Conservation (phyloP, 2,888 invertebrate species). For the Hybos culiciformis region DNA sequence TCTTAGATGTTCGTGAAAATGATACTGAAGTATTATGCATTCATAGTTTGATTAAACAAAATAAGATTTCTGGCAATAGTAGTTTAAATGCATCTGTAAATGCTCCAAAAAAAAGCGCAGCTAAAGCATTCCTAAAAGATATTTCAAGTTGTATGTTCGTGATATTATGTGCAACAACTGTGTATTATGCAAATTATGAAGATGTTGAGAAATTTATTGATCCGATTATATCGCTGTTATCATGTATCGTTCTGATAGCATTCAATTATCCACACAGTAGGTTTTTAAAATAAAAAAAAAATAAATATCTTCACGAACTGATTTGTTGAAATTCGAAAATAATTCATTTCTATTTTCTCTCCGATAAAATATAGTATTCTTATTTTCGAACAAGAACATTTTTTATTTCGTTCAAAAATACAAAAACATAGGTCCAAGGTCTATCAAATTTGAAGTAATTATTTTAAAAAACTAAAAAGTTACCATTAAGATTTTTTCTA, state of each 20-base stretch:
- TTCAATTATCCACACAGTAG: slow-evolving; percentile 73
- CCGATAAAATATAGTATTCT: background rate
- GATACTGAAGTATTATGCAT: slow-evolving; percentile 19
- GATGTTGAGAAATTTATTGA: slow-evolving; percentile 57
- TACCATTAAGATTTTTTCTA: background rate
- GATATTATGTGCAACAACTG: slow-evolving; percentile 43
- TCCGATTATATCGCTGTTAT: slow-evolving; percentile 61
- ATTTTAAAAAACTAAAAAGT: background rate
- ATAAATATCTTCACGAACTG: background rate
- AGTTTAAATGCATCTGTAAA: slow-evolving; percentile 10
- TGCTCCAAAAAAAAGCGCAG: slow-evolving; percentile 6
- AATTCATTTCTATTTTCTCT: no score
- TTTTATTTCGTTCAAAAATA: background rate
- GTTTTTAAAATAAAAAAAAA: slow-evolving; percentile 23
- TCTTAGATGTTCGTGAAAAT: slow-evolving; percentile 40
- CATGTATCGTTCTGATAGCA: slow-evolving; percentile 53
- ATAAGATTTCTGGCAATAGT: slow-evolving; percentile 17
- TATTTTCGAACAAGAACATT: background rate
- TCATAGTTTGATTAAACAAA: slow-evolving; percentile 25
- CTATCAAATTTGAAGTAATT: background rate
- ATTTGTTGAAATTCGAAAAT: background rate
- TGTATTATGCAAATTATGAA: slow-evolving; percentile 41
- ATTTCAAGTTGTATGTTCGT: slow-evolving; percentile 59
- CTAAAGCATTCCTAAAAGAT: slow-evolving; percentile 37
- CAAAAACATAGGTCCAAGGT: background rate